Percentiles rank a stretch among this genome's conserved stretches.
These are phyloP conservation scores for Caenorhabditis inopinata DNA, from an alignment of 1,140 invertebrate genomes.

Conservation along the genomic window DNA sequence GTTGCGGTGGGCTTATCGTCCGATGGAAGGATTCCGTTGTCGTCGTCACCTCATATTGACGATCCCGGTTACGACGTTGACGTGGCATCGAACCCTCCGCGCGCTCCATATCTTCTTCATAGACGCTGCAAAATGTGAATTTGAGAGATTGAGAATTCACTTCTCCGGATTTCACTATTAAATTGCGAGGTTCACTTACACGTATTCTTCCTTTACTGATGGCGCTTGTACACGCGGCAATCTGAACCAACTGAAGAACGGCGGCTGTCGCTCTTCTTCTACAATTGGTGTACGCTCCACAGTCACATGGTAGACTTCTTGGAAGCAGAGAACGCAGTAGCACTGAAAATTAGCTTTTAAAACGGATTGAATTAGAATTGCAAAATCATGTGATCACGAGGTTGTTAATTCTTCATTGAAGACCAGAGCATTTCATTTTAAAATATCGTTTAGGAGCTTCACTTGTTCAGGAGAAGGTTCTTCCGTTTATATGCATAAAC, in stretches of 20 bases:
- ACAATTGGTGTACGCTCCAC: conserved; percentile 50
- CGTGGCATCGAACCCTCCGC: conserved; percentile 37
- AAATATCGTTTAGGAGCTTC: no score
- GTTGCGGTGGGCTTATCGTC: conserved; percentile 56
- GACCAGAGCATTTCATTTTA: no score
- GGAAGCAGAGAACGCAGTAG: conserved; percentile 64
- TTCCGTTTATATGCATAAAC: no score
- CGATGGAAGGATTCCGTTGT: conserved; percentile 66
- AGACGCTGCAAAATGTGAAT: conserved; percentile 61
- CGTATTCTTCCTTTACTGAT: conserved; percentile 66
- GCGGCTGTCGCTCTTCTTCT: conserved; percentile 55
- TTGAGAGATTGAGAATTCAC: no score
- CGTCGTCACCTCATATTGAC: conserved; percentile 64
- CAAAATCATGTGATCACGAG: no score
- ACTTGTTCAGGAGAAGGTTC: no score
- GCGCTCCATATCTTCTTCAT: conserved; percentile 64
- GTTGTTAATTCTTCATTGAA: no score
- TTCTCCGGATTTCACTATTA: no score
- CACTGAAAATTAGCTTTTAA: no score
- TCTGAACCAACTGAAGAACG: conserved; percentile 66
- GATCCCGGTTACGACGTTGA: conserved; percentile 59
- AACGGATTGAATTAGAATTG: no score
- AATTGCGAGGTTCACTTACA: no score
- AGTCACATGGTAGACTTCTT: conserved; percentile 65
- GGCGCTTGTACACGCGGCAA: conserved; percentile 64